These are phyloP conservation scores for Avahi laniger DNA, from an alignment of 2,797 vertebrate genomes.

Conservation along the genomic window DNA sequence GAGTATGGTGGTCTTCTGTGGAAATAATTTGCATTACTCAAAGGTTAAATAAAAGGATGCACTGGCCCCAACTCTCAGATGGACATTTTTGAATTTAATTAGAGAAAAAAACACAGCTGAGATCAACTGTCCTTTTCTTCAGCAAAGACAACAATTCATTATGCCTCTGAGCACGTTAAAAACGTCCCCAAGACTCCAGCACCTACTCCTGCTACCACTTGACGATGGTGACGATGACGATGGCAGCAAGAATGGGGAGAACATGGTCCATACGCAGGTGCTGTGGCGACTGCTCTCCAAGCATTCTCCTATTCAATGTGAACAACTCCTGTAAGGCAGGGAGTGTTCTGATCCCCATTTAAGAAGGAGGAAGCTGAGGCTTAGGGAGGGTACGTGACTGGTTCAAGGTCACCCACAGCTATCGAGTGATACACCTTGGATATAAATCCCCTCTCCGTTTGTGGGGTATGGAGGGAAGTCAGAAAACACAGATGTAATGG, in stretches of 20 bases:
- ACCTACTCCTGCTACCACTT: accelerated
- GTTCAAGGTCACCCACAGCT: background rate
- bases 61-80: background rate
- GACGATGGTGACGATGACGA: too few relatives aligned
- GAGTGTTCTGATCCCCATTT: background rate
- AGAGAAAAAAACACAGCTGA: background rate
- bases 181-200: background rate
- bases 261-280: background rate
- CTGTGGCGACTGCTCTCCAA: background rate
- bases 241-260: background rate
- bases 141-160: background rate
- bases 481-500: background rate
- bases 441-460: background rate
- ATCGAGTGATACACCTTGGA: background rate
- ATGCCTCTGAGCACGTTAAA: background rate
- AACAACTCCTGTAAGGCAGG: background rate
- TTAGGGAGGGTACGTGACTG: too few relatives aligned
- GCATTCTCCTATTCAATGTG: background rate
- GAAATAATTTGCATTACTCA: background rate
- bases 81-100: background rate
- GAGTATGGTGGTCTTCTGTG: background rate
- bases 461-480: background rate
- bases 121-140: background rate
- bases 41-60: background rate
- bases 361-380: background rate